Conservation (phyloP, 2,113 vertebrate genomes). For the Ranitomeya imitator region DNA sequence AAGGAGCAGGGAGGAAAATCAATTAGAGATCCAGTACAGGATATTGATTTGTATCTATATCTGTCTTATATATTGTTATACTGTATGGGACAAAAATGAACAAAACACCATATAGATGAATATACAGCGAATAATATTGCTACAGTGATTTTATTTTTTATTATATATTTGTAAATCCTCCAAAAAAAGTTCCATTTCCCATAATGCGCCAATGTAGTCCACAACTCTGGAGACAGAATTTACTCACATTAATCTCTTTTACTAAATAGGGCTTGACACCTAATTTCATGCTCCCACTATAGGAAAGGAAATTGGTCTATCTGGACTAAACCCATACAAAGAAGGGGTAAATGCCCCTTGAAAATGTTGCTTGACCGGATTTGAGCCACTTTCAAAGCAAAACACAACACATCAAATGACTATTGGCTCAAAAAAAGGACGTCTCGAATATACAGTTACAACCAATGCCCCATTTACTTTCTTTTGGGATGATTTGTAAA, state of each 20-base stretch:
- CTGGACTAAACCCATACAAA: not conserved
- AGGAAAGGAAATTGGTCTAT: not conserved
- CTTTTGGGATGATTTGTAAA: constrained; percentile 11
- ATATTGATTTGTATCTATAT: constrained; percentile 62
- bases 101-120: not conserved
- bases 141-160: not conserved
- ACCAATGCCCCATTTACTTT: not conserved
- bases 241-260: not conserved
- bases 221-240: not conserved
- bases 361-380: not conserved
- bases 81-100: not conserved
- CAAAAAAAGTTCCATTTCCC: not conserved
- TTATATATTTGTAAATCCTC: not conserved
- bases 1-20: constrained; percentile 61
- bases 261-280: not conserved
- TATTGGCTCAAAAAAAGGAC: not conserved
- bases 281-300: not conserved
- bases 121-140: not conserved
- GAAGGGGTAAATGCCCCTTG: not conserved
- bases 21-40: constrained; percentile 67
- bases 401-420: not conserved
- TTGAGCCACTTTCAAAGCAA: not conserved
- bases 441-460: not conserved
- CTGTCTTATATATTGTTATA: constrained; percentile 4
- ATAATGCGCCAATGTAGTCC: not conserved